These are phyloP conservation scores for Aphelocoma coerulescens DNA, from an alignment of 2,113 vertebrate species.

Conservation along the genomic window DNA sequence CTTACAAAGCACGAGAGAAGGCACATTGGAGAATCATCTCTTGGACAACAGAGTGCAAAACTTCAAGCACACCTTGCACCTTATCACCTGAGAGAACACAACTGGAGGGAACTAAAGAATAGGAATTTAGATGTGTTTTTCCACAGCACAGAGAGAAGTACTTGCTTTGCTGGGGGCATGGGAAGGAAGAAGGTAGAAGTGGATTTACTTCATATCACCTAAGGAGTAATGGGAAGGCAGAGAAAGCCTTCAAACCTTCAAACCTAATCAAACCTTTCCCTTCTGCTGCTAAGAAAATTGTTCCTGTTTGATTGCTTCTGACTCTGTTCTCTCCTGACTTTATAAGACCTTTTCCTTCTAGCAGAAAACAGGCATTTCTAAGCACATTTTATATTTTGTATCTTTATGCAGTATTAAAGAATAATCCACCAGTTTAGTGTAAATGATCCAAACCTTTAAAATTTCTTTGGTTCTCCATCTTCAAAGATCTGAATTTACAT, in stretches of 20 bases:
- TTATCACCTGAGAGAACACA: not conserved
- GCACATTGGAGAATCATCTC: not conserved
- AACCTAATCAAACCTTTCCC: not conserved
- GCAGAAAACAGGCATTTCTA: not conserved
- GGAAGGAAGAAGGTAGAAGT: not conserved
- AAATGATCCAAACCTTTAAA: not conserved
- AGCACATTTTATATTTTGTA: not conserved
- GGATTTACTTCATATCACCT: not conserved
- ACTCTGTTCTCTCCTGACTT: not conserved
- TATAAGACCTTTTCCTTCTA: not conserved
- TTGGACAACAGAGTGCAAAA: not conserved
- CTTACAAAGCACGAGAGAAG: not conserved
- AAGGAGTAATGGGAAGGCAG: not conserved
- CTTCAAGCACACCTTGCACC: not conserved
- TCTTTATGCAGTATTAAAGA: not conserved
- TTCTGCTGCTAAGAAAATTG: not conserved
- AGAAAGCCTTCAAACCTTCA: not conserved
- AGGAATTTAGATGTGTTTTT: not conserved
- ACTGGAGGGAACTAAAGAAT: not conserved
- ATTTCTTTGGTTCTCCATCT: not conserved
- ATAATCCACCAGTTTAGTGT: not conserved
- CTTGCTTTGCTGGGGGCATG: not conserved
- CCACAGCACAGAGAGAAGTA: not conserved
- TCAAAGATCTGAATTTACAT: not conserved
- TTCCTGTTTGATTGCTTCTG: not conserved